Evolutionary conservation across 1,140 invertebrate species (phyloP).

Genomic region (Brachionus manjavacas): DNA sequence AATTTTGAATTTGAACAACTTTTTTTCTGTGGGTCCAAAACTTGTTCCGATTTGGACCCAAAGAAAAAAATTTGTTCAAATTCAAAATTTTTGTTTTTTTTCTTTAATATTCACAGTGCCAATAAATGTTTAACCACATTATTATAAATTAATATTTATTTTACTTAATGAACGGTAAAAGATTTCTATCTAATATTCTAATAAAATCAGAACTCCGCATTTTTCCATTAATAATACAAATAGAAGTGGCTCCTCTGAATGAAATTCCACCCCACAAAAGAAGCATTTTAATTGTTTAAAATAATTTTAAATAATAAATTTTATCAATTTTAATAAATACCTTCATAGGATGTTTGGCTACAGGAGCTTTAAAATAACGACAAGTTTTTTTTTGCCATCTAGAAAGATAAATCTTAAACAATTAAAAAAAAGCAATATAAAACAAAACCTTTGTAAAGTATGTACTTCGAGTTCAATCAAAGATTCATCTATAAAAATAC

Average conservation of each 20-base stretch:
- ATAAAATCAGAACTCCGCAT: background rate
- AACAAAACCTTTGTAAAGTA: constrained; percentile 9
- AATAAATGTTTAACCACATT: no score
- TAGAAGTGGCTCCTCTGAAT: background rate
- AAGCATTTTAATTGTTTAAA: background rate
- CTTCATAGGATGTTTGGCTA: background rate
- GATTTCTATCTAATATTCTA: background rate
- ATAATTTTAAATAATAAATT: background rate
- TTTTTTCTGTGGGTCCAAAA: no score
- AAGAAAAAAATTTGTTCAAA: no score
- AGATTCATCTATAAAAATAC: constrained; percentile 19
- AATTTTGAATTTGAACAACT: no score
- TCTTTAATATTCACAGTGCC: no score
- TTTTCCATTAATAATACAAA: constrained; percentile 12
- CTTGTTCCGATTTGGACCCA: no score
- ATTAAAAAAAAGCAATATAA: background rate
- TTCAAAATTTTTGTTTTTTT: no score
- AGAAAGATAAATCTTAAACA: background rate
- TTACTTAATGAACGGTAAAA: constrained; percentile 13
- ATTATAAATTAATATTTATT: background rate
- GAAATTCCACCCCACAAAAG: constrained; percentile 11
- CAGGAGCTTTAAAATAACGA: constrained; percentile 3
- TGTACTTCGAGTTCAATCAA: background rate
- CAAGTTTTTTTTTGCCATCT: constrained; percentile 5
- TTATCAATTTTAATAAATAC: background rate